Conservation (phyloP, 2,888 invertebrate genomes). For the Pegoplata infirma region DNA sequence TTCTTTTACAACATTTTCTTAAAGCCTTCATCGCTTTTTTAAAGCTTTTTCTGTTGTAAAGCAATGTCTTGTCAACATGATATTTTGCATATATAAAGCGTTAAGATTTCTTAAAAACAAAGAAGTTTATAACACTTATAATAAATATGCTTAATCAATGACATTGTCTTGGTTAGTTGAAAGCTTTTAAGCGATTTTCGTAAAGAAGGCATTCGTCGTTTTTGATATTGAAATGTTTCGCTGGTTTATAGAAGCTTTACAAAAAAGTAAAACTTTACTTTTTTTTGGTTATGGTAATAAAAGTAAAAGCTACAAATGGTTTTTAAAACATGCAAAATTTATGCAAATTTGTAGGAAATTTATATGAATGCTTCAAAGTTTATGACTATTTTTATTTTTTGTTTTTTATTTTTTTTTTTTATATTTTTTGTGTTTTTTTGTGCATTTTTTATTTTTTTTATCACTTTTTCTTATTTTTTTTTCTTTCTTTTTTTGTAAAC, state of each 20-base stretch:
- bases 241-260: slow-evolving; percentile 12
- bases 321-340: not conserved
- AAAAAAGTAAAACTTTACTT: slow-evolving; percentile 11
- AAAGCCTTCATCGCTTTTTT: not conserved
- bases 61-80: not conserved
- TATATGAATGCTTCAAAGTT: not conserved
- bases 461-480: slow-evolving; percentile 9
- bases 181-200: slow-evolving; percentile 11
- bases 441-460: slow-evolving; percentile 13
- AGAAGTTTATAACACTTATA: not conserved
- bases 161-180: slow-evolving; percentile 15
- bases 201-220: not conserved
- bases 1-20: not conserved
- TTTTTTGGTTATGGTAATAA: slow-evolving; percentile 26
- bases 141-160: slow-evolving; percentile 4
- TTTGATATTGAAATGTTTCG: not conserved
- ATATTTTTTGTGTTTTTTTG: too few species aligned
- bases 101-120: slow-evolving; percentile 2
- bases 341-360: not conserved
- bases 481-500: slow-evolving; percentile 13
- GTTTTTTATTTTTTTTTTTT: slow-evolving; percentile 12
- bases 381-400: slow-evolving; percentile 18
- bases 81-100: slow-evolving; percentile 1
- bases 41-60: too few species aligned
- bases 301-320: slow-evolving; percentile 29